Base-by-base conservation (phyloP, 2,888 invertebrate species). In the Pheosia gnoma region DNA sequence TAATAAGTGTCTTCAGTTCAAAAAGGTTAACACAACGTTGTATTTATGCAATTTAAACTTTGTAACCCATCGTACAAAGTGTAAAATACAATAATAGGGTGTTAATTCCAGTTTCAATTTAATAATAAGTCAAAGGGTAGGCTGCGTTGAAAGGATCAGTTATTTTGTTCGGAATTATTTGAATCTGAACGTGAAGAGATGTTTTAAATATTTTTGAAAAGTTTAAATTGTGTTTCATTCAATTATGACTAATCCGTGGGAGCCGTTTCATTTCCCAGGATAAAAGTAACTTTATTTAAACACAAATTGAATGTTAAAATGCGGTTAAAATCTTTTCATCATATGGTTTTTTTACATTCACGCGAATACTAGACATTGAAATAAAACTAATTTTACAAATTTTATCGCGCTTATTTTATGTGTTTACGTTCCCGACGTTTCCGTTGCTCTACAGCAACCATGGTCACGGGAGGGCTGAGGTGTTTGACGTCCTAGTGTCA, bases 31-130 rank as follows among this genome's bases (percentile, higher is more conserved):
- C 39, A 41, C 60, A 39, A 38, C 39, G 1, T 36, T 25, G 9
- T 36, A 25, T 45, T 45, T 57, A 45, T 6, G 43, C 4, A 57
- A 45, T 45, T 57, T 57, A 25, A 36, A 45, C 57, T 45, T 45
- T 57, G 41, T 57, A 45, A 5, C 43, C 6, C 6, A 5, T 10
- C 8, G 0, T 0, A 38, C 58, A 70, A 38, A 59, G 67, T 59
- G 25, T 54, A 7, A 37, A 62, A 56, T 75, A 11, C 10, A 55
- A 25, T 54, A 36, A 38, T 8, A 43, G 11, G 7, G 43, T 58
- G 61, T 73, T 75, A 75, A 75, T 75, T 75, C 73, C 74, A 63
- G 70, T 75, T 73, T 73, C 70, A 73, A 71, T 75, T 75, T 75
- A 70, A 73, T 68, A 65, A 75, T 75, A 73, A 73, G 71, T 71